Evolutionary conservation across 64 coral and sea anemone genomes (phyloP).

Genomic region (Pachyseris speciosa): DNA sequence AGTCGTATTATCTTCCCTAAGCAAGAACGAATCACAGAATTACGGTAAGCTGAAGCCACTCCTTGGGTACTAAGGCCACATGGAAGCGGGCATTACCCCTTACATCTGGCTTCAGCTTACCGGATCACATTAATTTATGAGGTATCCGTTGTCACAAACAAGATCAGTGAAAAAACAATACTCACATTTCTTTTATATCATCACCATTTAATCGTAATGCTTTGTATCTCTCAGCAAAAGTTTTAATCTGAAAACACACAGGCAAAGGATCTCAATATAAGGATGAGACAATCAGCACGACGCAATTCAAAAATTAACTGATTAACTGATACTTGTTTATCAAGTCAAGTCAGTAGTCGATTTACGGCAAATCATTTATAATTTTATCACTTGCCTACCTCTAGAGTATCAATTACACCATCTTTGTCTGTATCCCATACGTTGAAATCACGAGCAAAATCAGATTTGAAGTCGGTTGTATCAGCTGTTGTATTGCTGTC

Average conservation of each 20-base stretch:
- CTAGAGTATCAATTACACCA: constrained; percentile 48
- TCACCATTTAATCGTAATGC: background rate
- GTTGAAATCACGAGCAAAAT: constrained; percentile 42
- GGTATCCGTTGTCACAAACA: background rate
- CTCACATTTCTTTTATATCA: constrained; percentile 11
- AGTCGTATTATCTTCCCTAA: too few species aligned
- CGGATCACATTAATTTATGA: too few species aligned
- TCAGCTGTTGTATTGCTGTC: constrained; percentile 3
- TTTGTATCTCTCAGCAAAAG: background rate
- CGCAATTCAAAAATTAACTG: too few species aligned
- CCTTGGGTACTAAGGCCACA: too few species aligned
- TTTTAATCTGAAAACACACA: constrained; percentile 2
- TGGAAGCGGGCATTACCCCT: too few species aligned
- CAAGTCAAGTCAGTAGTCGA: too few species aligned
- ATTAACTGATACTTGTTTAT: too few species aligned
- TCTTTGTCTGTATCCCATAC: constrained; percentile 44
- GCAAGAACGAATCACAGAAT: too few species aligned
- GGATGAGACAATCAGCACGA: background rate
- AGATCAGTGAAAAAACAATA: background rate
- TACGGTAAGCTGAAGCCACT: too few species aligned
- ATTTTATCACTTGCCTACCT: constrained; percentile 13
- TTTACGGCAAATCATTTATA: too few species aligned
- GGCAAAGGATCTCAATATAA: background rate
- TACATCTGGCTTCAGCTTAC: too few species aligned
- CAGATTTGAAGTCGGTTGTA: background rate